Evolutionary conservation across 2,113 vertebrate species (phyloP).

Genomic region (Leptobrachium leishanense): DNA sequence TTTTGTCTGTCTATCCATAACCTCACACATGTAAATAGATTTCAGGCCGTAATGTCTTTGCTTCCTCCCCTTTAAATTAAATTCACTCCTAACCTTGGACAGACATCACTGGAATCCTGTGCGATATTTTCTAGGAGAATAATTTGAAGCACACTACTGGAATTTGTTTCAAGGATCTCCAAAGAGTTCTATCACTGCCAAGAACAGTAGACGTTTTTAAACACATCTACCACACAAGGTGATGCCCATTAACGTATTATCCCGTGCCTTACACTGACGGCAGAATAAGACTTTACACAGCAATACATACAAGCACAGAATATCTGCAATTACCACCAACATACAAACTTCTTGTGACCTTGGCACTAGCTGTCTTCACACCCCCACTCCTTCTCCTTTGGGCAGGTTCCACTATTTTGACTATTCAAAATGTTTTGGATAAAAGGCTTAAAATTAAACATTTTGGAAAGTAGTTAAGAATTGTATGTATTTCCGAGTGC

Average conservation of each 20-base stretch:
- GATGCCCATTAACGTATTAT: slow-evolving; percentile 7
- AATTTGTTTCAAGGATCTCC: slow-evolving; percentile 29
- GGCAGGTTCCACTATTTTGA: slow-evolving; percentile 61
- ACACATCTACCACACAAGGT: slow-evolving; percentile 31
- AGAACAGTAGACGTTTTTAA: slow-evolving; percentile 40
- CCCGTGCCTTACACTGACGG: not conserved
- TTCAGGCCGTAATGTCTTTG: no score
- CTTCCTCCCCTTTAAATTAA: no score
- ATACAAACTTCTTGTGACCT: slow-evolving; percentile 53
- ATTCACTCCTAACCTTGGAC: slow-evolving; percentile 21
- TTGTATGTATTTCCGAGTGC: slow-evolving; percentile 19
- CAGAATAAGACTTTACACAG: not conserved
- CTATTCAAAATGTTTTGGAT: slow-evolving; percentile 62
- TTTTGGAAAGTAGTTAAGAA: slow-evolving; percentile 55
- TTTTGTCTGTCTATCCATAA: no score
- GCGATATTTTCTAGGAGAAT: slow-evolving; percentile 23
- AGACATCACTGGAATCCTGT: slow-evolving; percentile 24
- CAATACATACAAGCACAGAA: slow-evolving; percentile 53
- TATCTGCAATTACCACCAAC: slow-evolving; percentile 42
- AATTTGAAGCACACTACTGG: slow-evolving; percentile 20
- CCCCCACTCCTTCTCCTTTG: slow-evolving; percentile 23
- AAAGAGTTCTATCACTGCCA: slow-evolving; percentile 14
- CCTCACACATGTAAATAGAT: no score
- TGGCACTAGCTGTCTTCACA: slow-evolving; percentile 41
- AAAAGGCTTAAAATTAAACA: slow-evolving; percentile 57